Base-by-base conservation (phyloP, 1,140 invertebrate genomes). In the Cyphomyrmex costatus region DNA sequence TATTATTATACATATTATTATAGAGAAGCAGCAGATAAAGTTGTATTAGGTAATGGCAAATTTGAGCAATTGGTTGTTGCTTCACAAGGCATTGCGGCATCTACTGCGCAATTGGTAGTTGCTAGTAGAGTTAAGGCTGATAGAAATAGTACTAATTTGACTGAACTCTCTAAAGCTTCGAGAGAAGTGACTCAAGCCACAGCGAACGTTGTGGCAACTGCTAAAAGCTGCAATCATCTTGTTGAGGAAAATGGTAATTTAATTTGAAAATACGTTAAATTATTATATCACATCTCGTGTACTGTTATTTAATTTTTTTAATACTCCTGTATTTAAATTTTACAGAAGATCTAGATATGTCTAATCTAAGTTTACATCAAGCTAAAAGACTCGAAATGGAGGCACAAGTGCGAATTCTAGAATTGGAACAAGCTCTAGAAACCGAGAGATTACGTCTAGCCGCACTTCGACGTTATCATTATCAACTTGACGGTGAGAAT, bases 341-440 rank as follows among this genome's bases (percentile, higher is more conserved):
- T 96, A 33, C 95, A 98, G 98, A 98, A 90, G 97, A 98, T 85
- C 96, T 99, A 88, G 99, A 99, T 95, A 97, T 99, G 91, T 97
- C 97, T 4, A 97, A 98, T 88, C 93, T 99, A 74, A 98, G 97
- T 73, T 95, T 99, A 73, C 99, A 99, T 93, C 98, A 99, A 94
- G 98, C 99, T 0, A 99, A 99, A 93, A 97, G 97, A 65, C 95
- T 98, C 88, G 99, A 99, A 96, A 99, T 99, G 98, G 99, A 99
- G 94, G 97, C 98, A 71, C 98, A 99, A 94, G 98, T 99, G 21
- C 96, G 97, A 91, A 97, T 99, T 65, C 95, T 99, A 66, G 98
- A 99, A 96, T 95, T 99, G 66, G 99, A 99, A 93, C 97, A 97
- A 86, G 97, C 97, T 88, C 95, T 99, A 66, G 97, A 98, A 91